These are phyloP conservation scores for Campoletis raptor DNA, from an alignment of 2,888 invertebrate species.

Conservation along the genomic window DNA sequence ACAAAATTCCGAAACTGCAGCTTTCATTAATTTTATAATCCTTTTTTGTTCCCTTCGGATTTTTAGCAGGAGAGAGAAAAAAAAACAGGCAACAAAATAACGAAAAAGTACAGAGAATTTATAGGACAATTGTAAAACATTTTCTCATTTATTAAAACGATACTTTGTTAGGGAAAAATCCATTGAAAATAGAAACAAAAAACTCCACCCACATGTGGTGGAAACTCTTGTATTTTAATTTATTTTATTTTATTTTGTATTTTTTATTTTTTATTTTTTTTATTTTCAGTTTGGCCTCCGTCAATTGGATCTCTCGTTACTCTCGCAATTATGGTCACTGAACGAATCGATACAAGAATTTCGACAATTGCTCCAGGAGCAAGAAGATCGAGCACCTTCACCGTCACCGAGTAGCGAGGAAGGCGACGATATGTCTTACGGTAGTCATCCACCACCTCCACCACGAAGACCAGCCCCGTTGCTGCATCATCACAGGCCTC, in stretches of 20 bases:
- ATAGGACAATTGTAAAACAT: no score
- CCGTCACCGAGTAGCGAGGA: conserved; percentile 86
- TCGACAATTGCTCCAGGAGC: conserved; percentile 89
- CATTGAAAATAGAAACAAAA: not conserved
- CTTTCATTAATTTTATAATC: no score
- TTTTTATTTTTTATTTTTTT: conserved; percentile 11
- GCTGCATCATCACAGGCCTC: conserved; percentile 76
- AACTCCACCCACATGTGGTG: not conserved
- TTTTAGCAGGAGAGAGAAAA: no score
- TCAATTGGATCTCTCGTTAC: conserved; percentile 94
- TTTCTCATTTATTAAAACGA: no score
- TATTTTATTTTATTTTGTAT: not conserved
- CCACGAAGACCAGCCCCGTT: conserved; percentile 82
- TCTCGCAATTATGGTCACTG: conserved; percentile 96
- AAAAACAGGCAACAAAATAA: no score
- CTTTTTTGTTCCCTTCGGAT: no score
- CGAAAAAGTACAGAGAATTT: no score
- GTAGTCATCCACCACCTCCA: conserved; percentile 86
- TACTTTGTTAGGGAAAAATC: no score
- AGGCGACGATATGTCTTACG: conserved; percentile 83
- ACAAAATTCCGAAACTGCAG: not conserved
- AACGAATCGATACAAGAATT: conserved; percentile 97
- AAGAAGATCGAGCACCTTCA: conserved; percentile 86
- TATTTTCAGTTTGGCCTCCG: conserved; percentile 94
- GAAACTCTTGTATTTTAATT: not conserved